Evolutionary conservation across 2,113 vertebrate genomes (phyloP).

Genomic region (Scalopus aquaticus): DNA sequence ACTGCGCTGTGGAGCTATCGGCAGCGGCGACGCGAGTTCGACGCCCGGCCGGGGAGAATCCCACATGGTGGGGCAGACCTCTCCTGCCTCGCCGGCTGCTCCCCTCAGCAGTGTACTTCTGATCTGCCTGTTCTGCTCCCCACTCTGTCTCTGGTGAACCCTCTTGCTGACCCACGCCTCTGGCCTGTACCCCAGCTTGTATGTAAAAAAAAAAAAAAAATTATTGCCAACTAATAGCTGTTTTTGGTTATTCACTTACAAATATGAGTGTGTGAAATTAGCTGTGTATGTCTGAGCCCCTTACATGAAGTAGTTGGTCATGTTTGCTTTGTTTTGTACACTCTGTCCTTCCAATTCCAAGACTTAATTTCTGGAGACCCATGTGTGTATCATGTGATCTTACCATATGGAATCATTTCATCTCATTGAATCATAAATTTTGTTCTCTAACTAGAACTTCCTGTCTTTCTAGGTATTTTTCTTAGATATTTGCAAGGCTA

Average conservation of each 20-base stretch:
- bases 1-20: too few species aligned
- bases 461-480: not conserved
- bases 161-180: too few species aligned
- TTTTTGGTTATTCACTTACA: conserved; percentile 5
- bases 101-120: too few species aligned
- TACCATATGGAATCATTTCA: conserved; percentile 37
- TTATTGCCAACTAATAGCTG: conserved; percentile 15
- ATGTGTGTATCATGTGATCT: not conserved
- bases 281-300: not conserved
- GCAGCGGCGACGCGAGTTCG: too few species aligned
- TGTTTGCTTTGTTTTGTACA: not conserved
- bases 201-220: too few species aligned
- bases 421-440: conserved; percentile 29
- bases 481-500: not conserved
- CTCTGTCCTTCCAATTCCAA: conserved; percentile 15
- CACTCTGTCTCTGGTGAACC: too few species aligned
- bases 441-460: not conserved
- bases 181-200: too few species aligned
- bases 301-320: not conserved
- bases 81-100: too few species aligned
- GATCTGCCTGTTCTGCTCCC: too few species aligned
- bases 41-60: too few species aligned
- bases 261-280: conserved; percentile 11
- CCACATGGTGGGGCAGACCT: too few species aligned
- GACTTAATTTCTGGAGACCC: not conserved